Conservation (phyloP, 2,797 vertebrate species). For the Sphenodon punctatus region DNA sequence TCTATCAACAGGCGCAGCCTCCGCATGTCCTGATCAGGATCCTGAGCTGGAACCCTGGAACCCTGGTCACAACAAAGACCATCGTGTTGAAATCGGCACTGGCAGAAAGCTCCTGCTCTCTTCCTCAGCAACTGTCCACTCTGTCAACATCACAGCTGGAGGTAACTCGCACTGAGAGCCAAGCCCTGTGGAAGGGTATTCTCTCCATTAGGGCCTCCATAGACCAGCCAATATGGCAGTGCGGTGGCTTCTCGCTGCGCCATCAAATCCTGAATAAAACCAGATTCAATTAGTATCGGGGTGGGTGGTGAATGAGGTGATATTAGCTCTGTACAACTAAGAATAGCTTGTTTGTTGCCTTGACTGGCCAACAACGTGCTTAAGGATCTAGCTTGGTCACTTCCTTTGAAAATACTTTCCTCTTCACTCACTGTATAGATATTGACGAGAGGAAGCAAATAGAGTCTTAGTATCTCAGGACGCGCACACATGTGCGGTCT, state of each 20-base stretch:
- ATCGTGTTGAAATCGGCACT: constrained; percentile 76
- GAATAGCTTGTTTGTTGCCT: background rate
- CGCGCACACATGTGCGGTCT: background rate
- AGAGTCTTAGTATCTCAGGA: background rate
- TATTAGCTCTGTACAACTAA: background rate
- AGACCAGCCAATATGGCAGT: background rate
- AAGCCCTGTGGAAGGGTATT: background rate
- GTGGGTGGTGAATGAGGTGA: background rate
- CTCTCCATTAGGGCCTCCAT: background rate
- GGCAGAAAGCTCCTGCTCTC: constrained; percentile 85
- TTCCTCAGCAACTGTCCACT: constrained; percentile 89
- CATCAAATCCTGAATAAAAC: background rate
- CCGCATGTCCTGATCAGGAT: constrained; percentile 85
- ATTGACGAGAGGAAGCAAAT: background rate
- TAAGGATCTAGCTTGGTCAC: background rate
- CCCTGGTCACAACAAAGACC: constrained; percentile 83
- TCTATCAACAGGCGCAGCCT: constrained; percentile 8
- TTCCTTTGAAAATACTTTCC: constrained; percentile 8
- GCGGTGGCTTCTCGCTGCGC: background rate
- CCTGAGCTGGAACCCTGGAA: constrained; percentile 86
- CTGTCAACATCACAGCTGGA: constrained; percentile 85
- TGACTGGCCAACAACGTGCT: background rate
- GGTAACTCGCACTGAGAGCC: constrained; percentile 72
- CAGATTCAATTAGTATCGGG: background rate
- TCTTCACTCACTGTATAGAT: fast-evolving